Base-by-base conservation (phyloP, 1,140 invertebrate species). In the Trichonephila clavata region DNA sequence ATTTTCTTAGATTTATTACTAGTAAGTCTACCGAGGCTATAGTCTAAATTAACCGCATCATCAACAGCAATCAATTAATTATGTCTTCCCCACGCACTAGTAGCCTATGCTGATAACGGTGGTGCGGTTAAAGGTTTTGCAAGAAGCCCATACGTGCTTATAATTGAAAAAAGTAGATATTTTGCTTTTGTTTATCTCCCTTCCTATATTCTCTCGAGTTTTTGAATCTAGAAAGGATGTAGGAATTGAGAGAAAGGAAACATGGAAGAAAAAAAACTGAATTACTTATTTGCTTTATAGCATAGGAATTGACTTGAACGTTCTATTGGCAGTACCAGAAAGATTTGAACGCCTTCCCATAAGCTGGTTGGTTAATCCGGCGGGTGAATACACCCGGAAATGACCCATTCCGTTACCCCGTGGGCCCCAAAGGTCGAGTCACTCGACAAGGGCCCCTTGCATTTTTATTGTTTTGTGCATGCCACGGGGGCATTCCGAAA, bases 341-440 rank as follows among this genome's bases (percentile, higher is more conserved):
- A 88, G 71, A 21, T 80, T 90, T 24, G 86, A 68, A 71, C 86
- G n/a, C 89, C 77, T 91, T 81, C 14, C 77, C 16, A 90, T 39
- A 77, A 77, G 32, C 71, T 77, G 27, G 71, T 77, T 77, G 71
- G 71, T 27, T 77, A 39, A 32, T 77, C 71, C 18, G 61, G 89
- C 77, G 57, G 71, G 27, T 77, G 68, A 77, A 80, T 91, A 81
- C 89, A 91, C 89, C 89, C 89, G 89, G 89, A 91, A 91, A 91
- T 91, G 77, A 83, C 71, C 59, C 77, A 60, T 63, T 83, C 43
- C 89, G 89, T 91, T 80, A 60, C 80, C 89, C 77, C 89, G 60
- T 91, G 89, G 89, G 89, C 89, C 89, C 89, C 60, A 91, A 57
- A 91, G 89, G 71, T 91, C 77, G 50, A 89, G 57, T 77, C 63